Evolutionary conservation across 2,113 vertebrate species (phyloP).

Genomic region (Rhadina sibilatrix): DNA sequence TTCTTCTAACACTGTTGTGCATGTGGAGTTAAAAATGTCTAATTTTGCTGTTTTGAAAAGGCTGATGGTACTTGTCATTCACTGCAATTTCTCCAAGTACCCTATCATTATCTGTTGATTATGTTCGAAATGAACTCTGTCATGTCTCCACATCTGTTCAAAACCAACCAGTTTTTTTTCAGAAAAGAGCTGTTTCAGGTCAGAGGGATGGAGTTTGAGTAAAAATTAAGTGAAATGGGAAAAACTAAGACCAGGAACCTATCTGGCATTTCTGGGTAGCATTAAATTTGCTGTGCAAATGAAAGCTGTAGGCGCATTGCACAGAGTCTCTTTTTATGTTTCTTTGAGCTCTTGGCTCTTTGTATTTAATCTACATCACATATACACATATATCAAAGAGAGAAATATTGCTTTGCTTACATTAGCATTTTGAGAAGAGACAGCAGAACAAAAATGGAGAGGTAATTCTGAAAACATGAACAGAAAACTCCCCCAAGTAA

Average conservation of each 20-base stretch:
- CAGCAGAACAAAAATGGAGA: neutral
- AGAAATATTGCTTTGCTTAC: neutral
- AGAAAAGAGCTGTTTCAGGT: neutral
- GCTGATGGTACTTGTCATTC: conserved; percentile 66
- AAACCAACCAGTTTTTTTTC: conserved; percentile 33
- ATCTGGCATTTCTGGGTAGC: neutral
- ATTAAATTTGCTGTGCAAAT: neutral
- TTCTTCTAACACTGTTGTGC: conserved; percentile 49
- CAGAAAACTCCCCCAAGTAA: neutral
- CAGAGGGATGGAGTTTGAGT: neutral
- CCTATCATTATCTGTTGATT: conserved; percentile 69
- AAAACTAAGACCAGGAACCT: neutral
- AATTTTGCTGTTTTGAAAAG: conserved; percentile 65
- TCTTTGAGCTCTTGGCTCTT: neutral
- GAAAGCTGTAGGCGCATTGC: neutral
- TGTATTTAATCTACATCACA: neutral
- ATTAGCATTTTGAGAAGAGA: neutral
- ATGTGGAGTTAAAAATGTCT: conserved; percentile 62
- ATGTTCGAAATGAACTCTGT: conserved; percentile 65
- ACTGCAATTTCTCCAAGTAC: conserved; percentile 60
- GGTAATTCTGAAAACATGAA: neutral
- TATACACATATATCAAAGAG: neutral
- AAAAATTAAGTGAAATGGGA: neutral
- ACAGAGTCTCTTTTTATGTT: neutral
- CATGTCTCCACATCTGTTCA: conserved; percentile 65